phyloP scores from a whole-genome alignment of 2,113 vertebrate species.

The Pyxicephalus adspersus region DNA sequence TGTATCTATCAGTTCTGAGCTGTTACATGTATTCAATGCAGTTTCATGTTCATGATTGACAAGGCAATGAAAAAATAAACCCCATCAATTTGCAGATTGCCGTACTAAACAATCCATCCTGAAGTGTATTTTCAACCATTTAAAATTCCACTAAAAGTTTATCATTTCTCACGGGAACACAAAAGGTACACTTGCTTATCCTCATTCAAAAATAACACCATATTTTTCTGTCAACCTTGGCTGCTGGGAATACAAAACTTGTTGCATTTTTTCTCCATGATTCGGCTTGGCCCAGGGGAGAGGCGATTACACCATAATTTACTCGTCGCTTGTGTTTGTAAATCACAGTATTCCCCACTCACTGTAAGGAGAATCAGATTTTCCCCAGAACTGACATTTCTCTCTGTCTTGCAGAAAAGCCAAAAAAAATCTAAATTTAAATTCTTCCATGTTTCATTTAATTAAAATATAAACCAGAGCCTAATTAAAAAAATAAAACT shows the following conservation, averaged over 20 bases:
- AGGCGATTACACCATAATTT: constrained; percentile 86
- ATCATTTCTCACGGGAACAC: constrained; percentile 86
- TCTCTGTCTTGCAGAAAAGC: constrained; percentile 62
- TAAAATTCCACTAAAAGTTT: constrained; percentile 84
- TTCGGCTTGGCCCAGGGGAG: constrained; percentile 80
- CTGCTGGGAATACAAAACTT: constrained; percentile 84
- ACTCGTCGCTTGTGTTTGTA: constrained; percentile 81
- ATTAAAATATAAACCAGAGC: constrained; percentile 8
- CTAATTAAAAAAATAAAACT: constrained; percentile 10
- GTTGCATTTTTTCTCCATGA: constrained; percentile 82
- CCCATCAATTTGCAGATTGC: not conserved
- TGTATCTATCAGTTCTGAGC: not conserved
- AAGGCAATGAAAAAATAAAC: not conserved
- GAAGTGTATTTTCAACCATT: constrained; percentile 78
- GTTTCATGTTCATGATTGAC: not conserved
- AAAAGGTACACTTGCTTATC: constrained; percentile 82
- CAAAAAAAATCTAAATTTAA: constrained; percentile 49
- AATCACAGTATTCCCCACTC: constrained; percentile 83
- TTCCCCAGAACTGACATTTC: constrained; percentile 63
- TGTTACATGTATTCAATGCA: not conserved
- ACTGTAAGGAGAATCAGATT: constrained; percentile 61
- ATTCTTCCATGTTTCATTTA: constrained; percentile 44
- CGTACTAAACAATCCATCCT: constrained; percentile 81
- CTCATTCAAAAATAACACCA: constrained; percentile 83
- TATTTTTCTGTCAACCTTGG: constrained; percentile 85